Evolutionary conservation across 2,888 invertebrate species (phyloP).

Genomic region (Tipula vernalis): DNA sequence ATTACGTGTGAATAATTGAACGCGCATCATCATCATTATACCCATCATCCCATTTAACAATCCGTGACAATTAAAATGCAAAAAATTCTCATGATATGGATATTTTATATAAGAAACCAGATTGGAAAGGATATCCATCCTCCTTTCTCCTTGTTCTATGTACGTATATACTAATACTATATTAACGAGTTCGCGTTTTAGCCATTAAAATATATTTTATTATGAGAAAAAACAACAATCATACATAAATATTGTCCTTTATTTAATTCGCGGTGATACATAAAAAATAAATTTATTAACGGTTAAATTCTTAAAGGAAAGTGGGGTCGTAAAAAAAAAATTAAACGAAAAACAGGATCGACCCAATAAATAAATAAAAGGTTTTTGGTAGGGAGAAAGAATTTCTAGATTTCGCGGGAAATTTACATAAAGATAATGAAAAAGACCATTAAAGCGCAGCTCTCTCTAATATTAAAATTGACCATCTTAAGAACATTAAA

Average conservation of each 20-base stretch:
- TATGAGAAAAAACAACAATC: slow-evolving; percentile 4
- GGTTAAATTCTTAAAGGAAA: slow-evolving; percentile 4
- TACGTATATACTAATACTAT: neutral
- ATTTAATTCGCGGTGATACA: neutral
- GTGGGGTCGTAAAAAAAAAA: neutral
- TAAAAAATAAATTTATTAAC: neutral
- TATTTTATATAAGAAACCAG: neutral
- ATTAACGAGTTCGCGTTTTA: neutral
- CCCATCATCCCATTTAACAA: neutral
- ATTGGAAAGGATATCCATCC: neutral
- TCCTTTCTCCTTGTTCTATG: neutral
- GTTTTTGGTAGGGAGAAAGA: neutral
- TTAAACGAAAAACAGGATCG: neutral
- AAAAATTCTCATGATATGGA: neutral
- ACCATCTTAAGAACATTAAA: neutral
- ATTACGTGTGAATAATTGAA: neutral
- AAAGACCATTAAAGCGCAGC: neutral
- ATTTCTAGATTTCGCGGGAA: neutral
- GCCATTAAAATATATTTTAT: neutral
- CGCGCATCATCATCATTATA: neutral
- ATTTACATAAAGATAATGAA: neutral
- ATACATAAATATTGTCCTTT: neutral
- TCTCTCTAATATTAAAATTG: neutral
- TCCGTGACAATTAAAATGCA: neutral
- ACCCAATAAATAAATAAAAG: neutral